A percentile compares a stretch with the other conserved stretches of the same genome.
Conservation (phyloP, 2,888 invertebrate genomes). For the Phortica magna region DNA sequence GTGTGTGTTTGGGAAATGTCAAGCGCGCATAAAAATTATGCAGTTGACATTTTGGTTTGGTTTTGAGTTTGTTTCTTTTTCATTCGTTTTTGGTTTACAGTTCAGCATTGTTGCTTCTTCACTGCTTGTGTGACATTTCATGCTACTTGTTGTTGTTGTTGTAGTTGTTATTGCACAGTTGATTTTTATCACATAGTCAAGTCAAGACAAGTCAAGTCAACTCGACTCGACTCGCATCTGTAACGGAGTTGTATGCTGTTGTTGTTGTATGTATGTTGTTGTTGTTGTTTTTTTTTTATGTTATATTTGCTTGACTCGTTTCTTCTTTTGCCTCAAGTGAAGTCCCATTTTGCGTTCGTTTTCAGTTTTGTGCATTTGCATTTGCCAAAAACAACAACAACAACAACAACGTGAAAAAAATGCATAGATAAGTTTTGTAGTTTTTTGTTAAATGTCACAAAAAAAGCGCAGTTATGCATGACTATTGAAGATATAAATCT, state of each 20-base stretch:
- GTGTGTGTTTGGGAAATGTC: slow-evolving; percentile 10
- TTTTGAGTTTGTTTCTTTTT: background rate
- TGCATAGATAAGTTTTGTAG: too few species aligned
- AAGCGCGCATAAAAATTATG: slow-evolving; percentile 27
- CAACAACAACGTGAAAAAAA: background rate
- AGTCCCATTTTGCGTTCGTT: too few species aligned
- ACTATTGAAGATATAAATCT: slow-evolving; percentile 1
- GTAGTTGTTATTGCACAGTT: background rate
- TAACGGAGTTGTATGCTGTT: too few species aligned
- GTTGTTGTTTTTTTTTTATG: too few species aligned
- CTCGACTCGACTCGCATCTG: too few species aligned
- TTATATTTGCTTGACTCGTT: too few species aligned
- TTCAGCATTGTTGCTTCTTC: background rate
- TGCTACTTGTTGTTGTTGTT: background rate
- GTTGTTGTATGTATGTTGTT: too few species aligned
- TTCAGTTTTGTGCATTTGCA: slow-evolving; percentile 1
- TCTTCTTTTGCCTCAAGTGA: too few species aligned
- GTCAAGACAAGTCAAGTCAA: background rate
- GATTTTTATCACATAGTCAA: slow-evolving; percentile 16
- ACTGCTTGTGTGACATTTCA: background rate
- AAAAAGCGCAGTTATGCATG: background rate
- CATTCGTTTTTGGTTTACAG: background rate
- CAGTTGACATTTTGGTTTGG: slow-evolving; percentile 23
- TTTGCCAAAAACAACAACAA: background rate
- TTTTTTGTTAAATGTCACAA: slow-evolving; percentile 11